These are phyloP conservation scores for Ceratina australensis DNA, from an alignment of 1,140 invertebrate genomes.

Conservation along the genomic window DNA sequence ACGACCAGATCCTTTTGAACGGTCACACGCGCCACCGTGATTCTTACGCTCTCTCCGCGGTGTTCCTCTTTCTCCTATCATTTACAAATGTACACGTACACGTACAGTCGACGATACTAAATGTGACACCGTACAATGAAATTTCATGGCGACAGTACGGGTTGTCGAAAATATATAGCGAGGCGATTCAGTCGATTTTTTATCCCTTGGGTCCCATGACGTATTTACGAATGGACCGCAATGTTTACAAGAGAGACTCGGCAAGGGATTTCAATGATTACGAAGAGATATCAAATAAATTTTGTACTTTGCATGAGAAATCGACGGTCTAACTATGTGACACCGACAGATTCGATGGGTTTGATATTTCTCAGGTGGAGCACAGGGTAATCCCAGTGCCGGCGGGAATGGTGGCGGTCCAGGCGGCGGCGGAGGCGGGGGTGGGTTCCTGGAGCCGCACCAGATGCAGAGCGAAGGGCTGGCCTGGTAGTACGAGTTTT, in stretches of 20 bases:
- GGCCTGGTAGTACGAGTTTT: slow-evolving; percentile 84
- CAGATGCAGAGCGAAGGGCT: slow-evolving; percentile 86
- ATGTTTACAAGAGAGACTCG: too few relatives aligned
- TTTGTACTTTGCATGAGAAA: too few relatives aligned
- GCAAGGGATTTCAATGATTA: too few relatives aligned
- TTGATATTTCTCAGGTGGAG: slow-evolving; percentile 73
- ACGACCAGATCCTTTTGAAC: slow-evolving; percentile 55
- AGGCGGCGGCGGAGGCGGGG: slow-evolving; percentile 78
- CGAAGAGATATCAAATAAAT: too few relatives aligned
- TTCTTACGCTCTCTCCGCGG: too few relatives aligned
- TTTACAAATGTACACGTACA: not conserved
- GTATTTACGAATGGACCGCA: too few relatives aligned
- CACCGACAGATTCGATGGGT: slow-evolving; percentile 49
- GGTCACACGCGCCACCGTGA: slow-evolving; percentile 9
- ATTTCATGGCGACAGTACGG: too few relatives aligned
- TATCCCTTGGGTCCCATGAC: too few relatives aligned
- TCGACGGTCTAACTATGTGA: too few relatives aligned
- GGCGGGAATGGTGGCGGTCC: slow-evolving; percentile 75
- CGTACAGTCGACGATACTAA: not conserved
- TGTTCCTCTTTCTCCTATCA: not conserved
- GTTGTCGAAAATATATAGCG: too few relatives aligned
- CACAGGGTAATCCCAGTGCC: slow-evolving; percentile 76
- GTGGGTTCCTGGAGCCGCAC: slow-evolving; percentile 85
- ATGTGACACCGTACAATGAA: too few relatives aligned
- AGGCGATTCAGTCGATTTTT: too few relatives aligned